Conservation (phyloP, 2,797 vertebrate genomes). For the Enoplosus armatus region DNA sequence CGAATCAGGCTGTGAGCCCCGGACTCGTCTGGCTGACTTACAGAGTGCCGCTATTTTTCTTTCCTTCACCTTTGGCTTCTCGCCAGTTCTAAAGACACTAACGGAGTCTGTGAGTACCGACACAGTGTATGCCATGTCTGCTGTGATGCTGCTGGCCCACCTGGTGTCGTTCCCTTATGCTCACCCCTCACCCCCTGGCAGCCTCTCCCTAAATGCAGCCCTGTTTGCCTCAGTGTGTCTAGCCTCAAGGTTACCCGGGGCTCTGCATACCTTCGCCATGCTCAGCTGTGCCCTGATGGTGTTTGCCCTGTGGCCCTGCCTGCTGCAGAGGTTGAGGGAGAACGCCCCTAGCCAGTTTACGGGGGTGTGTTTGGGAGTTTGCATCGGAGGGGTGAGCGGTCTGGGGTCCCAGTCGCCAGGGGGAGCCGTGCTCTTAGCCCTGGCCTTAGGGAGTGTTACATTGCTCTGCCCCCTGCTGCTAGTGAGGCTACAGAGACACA, state of each 20-base stretch:
- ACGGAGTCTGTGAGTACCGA: conserved; percentile 98
- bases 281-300: conserved; percentile 95
- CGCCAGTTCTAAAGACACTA: conserved; percentile 94
- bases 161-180: conserved; percentile 93
- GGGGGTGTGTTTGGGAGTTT: conserved; percentile 88
- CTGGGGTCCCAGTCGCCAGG: conserved; percentile 86
- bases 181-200: conserved; percentile 90
- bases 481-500: conserved; percentile 92
- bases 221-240: conserved; percentile 97
- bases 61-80: conserved; percentile 97
- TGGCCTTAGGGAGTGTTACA: conserved; percentile 87
- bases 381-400: conserved; percentile 84
- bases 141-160: conserved; percentile 96
- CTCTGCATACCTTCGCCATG: conserved; percentile 95
- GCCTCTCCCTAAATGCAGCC: conserved; percentile 96
- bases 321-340: conserved; percentile 92
- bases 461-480: conserved; percentile 93
- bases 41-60: conserved; percentile 94
- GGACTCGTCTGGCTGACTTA: conserved; percentile 90
- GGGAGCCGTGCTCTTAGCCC: conserved; percentile 88
- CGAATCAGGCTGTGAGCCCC: conserved; percentile 78
- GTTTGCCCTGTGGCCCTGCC: conserved; percentile 96
- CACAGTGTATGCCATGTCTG: conserved; percentile 97
- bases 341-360: conserved; percentile 84
- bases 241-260: conserved; percentile 92